phyloP scores from a whole-genome alignment of 23 tunicate genomes.

The Trididemnum clinides region DNA sequence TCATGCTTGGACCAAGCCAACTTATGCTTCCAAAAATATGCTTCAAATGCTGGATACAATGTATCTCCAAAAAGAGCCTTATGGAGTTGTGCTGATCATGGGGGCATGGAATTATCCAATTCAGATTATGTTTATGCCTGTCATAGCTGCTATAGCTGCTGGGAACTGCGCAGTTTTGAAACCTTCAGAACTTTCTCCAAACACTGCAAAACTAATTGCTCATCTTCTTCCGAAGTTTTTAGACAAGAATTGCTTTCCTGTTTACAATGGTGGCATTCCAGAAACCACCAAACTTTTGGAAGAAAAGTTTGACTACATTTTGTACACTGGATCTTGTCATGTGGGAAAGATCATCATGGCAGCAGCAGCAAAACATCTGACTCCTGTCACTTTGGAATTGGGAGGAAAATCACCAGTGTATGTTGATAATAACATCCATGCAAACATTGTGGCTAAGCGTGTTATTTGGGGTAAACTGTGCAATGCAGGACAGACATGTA shows the following conservation, averaged over 20 bases:
- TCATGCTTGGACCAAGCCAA: conserved; percentile 66
- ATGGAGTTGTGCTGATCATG: conserved; percentile 68
- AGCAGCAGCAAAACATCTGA: conserved; percentile 82
- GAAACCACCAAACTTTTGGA: conserved; percentile 76
- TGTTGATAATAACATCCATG: conserved; percentile 37
- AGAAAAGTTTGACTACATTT: conserved; percentile 78
- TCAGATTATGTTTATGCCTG: conserved; percentile 30
- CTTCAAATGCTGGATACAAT: conserved; percentile 52
- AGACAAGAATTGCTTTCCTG: conserved; percentile 88
- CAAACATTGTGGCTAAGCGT: conserved; percentile 49
- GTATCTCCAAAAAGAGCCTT: conserved; percentile 70
- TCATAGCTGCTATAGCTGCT: conserved; percentile 84
- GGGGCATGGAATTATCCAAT: conserved; percentile 93
- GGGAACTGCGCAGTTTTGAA: conserved; percentile 78
- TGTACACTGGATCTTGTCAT: conserved; percentile 74
- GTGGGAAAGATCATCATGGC: conserved; percentile 91
- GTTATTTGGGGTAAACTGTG: conserved; percentile 72
- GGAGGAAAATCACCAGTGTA: conserved; percentile 90
- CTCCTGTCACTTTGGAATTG: conserved; percentile 88
- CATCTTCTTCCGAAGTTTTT: conserved; percentile 74
- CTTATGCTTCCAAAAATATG: conserved; percentile 50
- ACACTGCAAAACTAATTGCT: conserved; percentile 53
- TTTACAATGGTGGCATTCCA: conserved; percentile 73
- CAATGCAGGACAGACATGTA: conserved; percentile 94
- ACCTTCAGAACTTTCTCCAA: conserved; percentile 70